Base-by-base conservation (phyloP, 1,140 invertebrate species). In the Panagrolaimus sp. region DNA sequence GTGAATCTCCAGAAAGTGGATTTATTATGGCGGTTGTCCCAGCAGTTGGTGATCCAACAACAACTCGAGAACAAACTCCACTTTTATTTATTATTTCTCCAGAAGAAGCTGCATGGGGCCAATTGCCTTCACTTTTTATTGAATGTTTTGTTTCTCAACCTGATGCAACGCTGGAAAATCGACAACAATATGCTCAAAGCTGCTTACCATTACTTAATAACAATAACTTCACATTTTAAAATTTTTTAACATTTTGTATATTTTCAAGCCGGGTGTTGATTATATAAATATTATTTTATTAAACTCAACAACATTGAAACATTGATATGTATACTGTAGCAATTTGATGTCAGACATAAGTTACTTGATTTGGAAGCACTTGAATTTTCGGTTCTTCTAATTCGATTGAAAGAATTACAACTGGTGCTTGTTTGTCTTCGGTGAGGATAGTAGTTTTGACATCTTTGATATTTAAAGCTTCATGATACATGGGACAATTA, bases 401-500 rank as follows among this genome's bases (percentile, higher is more conserved):
- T 0, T 58, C 52, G 15, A 76, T 21, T 12, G 65, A 76, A 8
- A 76, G 62, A 43, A 76, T 80, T 26, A 65, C 72, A 9, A 76
- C 74, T 2, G 74, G 74, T 1, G 75, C 70, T 14, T 76, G 43
- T 1, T 12, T 43, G 26, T 76, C 72, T 6, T 72, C 68, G 9
- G 43, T 24, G 58, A 45, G 71, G 38, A 79, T 28, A 44, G 75
- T 48, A 15, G 63, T 55, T 44, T 71, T 64, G 7, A 28, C 45
- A 0, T 17, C 2, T 17, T 77, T 68, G 32, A 76, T 64, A 6
- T 28, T 47, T 14, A 76, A 65, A 2, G 77, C 45, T 26, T 73
- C 58, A 14, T 43, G 47, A 52, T 73, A 74, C 70, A 72, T 73
- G 43, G 70, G 55, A 71, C 77, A 77, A 17, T 74, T 69, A n/a